Conservation (phyloP, 2,888 invertebrate genomes). For the Dendrolimus pini region DNA sequence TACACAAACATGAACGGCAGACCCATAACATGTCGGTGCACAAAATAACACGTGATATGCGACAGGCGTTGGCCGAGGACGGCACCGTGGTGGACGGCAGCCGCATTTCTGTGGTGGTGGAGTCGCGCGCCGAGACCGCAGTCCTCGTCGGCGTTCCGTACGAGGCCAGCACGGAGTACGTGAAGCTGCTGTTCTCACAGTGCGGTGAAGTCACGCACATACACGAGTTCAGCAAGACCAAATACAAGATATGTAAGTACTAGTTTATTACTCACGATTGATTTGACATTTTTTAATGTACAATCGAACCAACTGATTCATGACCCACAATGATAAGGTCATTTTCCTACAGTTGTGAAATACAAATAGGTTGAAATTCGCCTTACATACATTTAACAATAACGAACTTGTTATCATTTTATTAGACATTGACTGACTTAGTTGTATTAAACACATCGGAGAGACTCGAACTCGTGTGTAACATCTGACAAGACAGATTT, state of each 20-base stretch:
- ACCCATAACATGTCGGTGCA: too few relatives aligned
- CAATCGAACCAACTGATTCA: too few relatives aligned
- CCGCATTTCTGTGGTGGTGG: conserved; percentile 53
- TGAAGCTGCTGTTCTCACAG: conserved; percentile 58
- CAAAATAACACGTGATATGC: background rate
- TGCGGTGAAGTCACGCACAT: conserved; percentile 67
- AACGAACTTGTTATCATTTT: too few relatives aligned
- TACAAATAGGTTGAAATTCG: too few relatives aligned
- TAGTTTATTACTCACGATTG: too few relatives aligned
- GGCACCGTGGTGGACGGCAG: conserved; percentile 54
- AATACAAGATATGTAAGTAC: conserved; percentile 68
- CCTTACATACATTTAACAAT: too few relatives aligned
- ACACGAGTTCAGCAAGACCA: conserved; percentile 74
- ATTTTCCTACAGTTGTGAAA: background rate
- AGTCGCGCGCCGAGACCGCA: conserved; percentile 67
- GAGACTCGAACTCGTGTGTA: too few relatives aligned
- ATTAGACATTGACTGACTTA: too few relatives aligned
- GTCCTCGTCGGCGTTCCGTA: conserved; percentile 69
- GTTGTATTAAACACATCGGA: too few relatives aligned
- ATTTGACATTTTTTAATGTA: too few relatives aligned
- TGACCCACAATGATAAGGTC: background rate
- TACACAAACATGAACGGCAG: too few relatives aligned
- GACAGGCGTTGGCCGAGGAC: conserved; percentile 59
- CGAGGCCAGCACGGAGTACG: conserved; percentile 65
- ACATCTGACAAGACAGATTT: too few relatives aligned